Base-by-base conservation (phyloP, 2,797 vertebrate genomes). In the Sebastes steindachneri region DNA sequence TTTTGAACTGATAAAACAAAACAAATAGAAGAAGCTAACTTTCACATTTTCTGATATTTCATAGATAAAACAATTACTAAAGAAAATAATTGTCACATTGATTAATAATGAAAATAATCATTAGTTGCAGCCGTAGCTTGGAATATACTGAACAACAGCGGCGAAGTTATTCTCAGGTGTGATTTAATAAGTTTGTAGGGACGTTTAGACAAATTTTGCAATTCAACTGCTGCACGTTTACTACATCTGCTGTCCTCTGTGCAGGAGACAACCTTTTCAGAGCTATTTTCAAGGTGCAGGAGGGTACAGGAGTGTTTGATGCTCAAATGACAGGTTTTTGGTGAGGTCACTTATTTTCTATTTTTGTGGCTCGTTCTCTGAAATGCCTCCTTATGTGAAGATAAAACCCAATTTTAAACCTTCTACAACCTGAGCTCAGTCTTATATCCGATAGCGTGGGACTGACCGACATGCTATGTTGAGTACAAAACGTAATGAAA, bases 401-500 rank as follows among this genome's bases (percentile, higher is more conserved):
- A 59, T 57, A 8, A 58, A 9, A 31, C 60, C 15, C 10, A n/a
- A 14, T 19, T 70, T 51, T n/a, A 5, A 35, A 74, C 23, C 60
- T 0, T 48, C 7, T 12, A 19, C 17, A 33, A 11, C 55, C 51
- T 53, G 45, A 60, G 35, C 25, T 19, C 41, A 31, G 35, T 25
- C 68, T 71, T 4, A 17, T 4, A 17, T 64, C 15, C 60, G 33
- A 71, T 28, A 9, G 28, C 23, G 6, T 63, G 25, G 63, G 45
- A 31, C 8, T 1, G 1, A 37, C 58, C 53, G 62, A 80, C 28
- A 45, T 37, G 66, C 26, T 28, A 29, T 48, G 68, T 33, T 62
- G 35, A n/a, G 58, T 19, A 60, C 41, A 54, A 21, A 41, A 80
- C 60, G 54, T 53, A 54, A 78, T 15, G 51, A 80, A 80, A 79